These are phyloP conservation scores for Hepsetus odoe DNA, from an alignment of 2,113 vertebrate genomes.

Conservation along the genomic window DNA sequence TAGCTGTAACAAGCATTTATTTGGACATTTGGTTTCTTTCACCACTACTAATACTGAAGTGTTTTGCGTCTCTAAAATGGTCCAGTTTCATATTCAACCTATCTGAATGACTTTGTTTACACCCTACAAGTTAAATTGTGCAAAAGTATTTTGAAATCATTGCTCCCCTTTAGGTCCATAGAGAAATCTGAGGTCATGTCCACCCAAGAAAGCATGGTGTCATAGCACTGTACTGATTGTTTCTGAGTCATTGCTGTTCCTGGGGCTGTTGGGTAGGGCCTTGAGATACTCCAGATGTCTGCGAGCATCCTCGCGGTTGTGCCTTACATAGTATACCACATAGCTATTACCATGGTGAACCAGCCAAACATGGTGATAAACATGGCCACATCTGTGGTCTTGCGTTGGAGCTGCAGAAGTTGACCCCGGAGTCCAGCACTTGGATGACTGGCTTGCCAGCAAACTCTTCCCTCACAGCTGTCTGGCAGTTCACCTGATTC, in stretches of 20 bases:
- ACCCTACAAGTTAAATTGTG: not conserved
- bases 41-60: not conserved
- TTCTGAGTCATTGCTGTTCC: conserved; percentile 71
- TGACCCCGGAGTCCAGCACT: conserved; percentile 81
- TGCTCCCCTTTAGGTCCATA: not conserved
- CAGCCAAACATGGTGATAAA: conserved; percentile 89
- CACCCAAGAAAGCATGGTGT: not conserved
- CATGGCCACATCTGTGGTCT: conserved; percentile 84
- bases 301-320: conserved; percentile 84
- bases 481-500: conserved; percentile 83
- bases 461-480: conserved; percentile 76
- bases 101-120: not conserved
- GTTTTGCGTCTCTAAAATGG: not conserved
- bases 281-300: conserved; percentile 82
- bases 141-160: not conserved
- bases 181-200: not conserved
- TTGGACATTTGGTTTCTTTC: not conserved
- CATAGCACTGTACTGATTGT: conserved; percentile 77
- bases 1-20: not conserved
- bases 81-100: not conserved
- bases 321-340: conserved; percentile 83
- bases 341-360: conserved; percentile 88
- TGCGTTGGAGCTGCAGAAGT: conserved; percentile 84
- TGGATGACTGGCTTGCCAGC: conserved; percentile 83
- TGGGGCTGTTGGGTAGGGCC: conserved; percentile 74